Base-by-base conservation (phyloP, 2,888 invertebrate species). In the Diploptera punctata region DNA sequence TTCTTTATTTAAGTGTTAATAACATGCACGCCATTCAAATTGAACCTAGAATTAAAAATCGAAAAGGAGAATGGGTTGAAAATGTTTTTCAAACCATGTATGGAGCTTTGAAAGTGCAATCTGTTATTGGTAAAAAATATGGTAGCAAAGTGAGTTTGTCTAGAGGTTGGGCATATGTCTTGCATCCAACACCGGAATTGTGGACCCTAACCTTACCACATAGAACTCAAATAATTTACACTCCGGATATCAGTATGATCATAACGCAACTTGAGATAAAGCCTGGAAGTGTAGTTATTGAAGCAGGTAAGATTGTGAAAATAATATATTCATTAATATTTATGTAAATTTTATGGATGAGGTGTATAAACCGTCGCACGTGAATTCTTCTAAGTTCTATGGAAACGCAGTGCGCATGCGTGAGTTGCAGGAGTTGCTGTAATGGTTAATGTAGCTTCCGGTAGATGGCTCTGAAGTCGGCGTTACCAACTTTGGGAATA, bases 181-280 rank as follows among this genome's bases (percentile, higher is more conserved):
- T 99, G 19, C 95, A 97, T 82, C 97, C 98, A 0, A 97, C 95
- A 38, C 95, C 99, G 0, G 98, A 98, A 82, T 84, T 99, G 13
- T 99, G 99, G 99, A 98, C 99, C 0, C 83, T 93, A 76, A 95
- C 95, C 0, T 83, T 99, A 70, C 98, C 98, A 0, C 98, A 99
- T 82, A 87, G 98, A 77, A 99, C 99, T 16, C 99, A 99, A 85
- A 99, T 99, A 76, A 93, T 99, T 74, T 99, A 99, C 81, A 93
- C 97, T 2, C 95, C 98, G 0, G 99, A 99, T 79, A 97, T 98
- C 71, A 96, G 97, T 81, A 89, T 98, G 88, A 97, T 99, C 76
- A 83, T 95, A 31, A 85, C 94, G 77, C 93, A 98, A 81, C 85
- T 99, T 70, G 98, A 98, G 81, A 84, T 98, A 44, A 88, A 88